Conservation (phyloP, 2,888 invertebrate species). For the Pyrocoelia pectoralis region DNA sequence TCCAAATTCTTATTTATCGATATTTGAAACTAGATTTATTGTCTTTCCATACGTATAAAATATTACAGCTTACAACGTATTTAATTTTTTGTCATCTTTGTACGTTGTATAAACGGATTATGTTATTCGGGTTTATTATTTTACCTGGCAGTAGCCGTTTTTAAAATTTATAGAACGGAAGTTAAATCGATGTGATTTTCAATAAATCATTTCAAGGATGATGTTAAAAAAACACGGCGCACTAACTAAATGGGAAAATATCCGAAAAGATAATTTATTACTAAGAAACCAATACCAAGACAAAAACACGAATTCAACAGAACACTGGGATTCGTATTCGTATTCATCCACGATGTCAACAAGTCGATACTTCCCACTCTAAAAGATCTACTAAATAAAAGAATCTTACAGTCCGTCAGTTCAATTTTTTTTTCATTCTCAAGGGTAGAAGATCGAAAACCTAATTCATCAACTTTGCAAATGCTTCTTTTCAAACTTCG, state of each 20-base stretch:
- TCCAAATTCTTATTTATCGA: constrained; percentile 1
- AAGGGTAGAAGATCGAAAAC: too few species aligned
- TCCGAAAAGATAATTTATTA: neutral
- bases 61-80: neutral
- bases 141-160: neutral
- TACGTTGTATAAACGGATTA: neutral
- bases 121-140: neutral
- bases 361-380: neutral
- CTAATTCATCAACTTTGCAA: too few species aligned
- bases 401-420: neutral
- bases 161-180: neutral
- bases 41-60: neutral
- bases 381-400: neutral
- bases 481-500: too few species aligned
- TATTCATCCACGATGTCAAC: neutral
- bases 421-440: neutral
- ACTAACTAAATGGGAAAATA: neutral
- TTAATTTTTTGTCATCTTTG: neutral
- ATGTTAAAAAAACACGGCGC: neutral
- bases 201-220: neutral
- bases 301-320: neutral
- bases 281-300: neutral
- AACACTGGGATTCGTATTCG: neutral
- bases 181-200: neutral
- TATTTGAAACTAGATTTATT: neutral